Base-by-base conservation (phyloP, 1,140 invertebrate species). In the Parapsyche elsis region DNA sequence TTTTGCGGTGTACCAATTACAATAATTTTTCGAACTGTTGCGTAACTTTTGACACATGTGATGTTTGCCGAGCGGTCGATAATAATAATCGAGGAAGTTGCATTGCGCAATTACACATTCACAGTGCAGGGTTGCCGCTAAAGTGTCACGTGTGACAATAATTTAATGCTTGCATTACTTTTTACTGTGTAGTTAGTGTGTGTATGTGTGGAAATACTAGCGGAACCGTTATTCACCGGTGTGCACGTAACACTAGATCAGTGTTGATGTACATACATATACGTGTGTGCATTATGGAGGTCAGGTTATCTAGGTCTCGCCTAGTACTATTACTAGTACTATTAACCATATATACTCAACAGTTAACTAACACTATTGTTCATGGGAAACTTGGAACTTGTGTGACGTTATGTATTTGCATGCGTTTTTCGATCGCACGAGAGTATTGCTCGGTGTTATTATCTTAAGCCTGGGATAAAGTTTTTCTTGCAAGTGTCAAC, bases 251-350 rank as follows among this genome's bases (percentile, higher is more conserved):
- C 21, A 46, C 38, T 76, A 30, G 23, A 76, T 30, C 73, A 30
- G 46, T 57, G 14, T 38, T 76, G 53, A 30, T 57, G 73, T 57
- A n/a, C n/a, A n/a, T n/a, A n/a, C n/a, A n/a, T n/a, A 23, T 49
- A 76, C 53, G 73, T 49, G 53, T 26, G 70, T 76, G 46, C 49
- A 14, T 4, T 76, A 76, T 76, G 73, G 73, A 76, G 73, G 73
- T 76, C 73, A 76, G n/a, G n/a, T 59, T 76, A 53, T 76, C 44
- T 76, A 76, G 73, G 73, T 26, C 73, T 74, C 46, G 12, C 45
- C 38, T 46, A 38, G 30, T 38, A 38, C 30, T 38, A n/a, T n/a
- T 38, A 38, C 30, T 38, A 38, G 1, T 38, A 38, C 30, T 38
- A 38, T 38, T 7, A 1, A 38, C 30, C 1, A 4, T 38, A 38